Percentiles rank a stretch among this genome's conserved stretches.
Evolutionary conservation across 2,888 invertebrate species (phyloP).

Genomic region (Exocentrus adspersus): DNA sequence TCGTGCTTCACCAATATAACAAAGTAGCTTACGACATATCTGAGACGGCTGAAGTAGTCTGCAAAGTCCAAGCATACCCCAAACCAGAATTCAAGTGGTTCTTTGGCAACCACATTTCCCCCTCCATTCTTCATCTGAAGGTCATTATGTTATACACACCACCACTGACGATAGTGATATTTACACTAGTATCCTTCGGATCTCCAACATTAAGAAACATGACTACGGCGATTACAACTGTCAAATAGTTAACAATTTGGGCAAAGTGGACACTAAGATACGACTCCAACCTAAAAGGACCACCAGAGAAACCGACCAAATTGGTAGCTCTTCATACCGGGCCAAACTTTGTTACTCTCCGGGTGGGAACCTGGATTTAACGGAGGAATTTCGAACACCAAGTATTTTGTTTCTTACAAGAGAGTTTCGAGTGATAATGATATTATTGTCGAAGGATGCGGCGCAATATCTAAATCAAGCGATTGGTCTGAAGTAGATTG

Average conservation of each 20-base stretch:
- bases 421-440: constrained; percentile 73
- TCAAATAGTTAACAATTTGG: constrained; percentile 84
- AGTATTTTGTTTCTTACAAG: constrained; percentile 86
- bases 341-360: constrained; percentile 80
- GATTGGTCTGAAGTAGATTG: constrained; percentile 90
- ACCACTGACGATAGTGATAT: constrained; percentile 86
- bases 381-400: constrained; percentile 86
- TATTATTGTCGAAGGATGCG: constrained; percentile 71
- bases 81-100: constrained; percentile 94
- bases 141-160: constrained; percentile 86
- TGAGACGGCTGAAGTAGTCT: constrained; percentile 87
- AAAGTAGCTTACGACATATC: constrained; percentile 88
- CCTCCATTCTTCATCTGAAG: constrained; percentile 83
- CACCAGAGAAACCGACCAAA: constrained; percentile 84
- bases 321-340: constrained; percentile 79
- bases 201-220: constrained; percentile 79
- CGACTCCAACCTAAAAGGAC: constrained; percentile 85
- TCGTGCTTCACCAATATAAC: constrained; percentile 84
- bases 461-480: constrained; percentile 67
- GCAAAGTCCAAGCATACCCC: constrained; percentile 91
- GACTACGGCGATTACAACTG: constrained; percentile 95
- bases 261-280: constrained; percentile 79
- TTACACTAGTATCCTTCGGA: constrained; percentile 80
- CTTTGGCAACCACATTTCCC: constrained; percentile 78
- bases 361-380: constrained; percentile 92